A percentile compares a stretch with the other conserved stretches of the same genome.
Evolutionary conservation across 2,797 vertebrate genomes (phyloP).

Genomic region (Poeciliopsis presidionis): DNA sequence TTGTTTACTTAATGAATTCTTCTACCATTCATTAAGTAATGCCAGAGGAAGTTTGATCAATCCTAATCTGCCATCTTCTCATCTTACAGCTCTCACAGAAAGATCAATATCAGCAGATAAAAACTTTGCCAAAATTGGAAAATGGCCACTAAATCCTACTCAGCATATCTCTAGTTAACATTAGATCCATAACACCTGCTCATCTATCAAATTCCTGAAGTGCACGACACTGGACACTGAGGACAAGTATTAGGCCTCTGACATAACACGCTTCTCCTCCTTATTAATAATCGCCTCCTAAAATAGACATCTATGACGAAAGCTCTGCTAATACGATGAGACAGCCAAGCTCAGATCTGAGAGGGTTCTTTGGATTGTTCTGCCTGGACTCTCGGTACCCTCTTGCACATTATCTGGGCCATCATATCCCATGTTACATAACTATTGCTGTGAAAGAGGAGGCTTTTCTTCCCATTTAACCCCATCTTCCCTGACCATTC

Average conservation of each 20-base stretch:
- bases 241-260: conserved; percentile 46
- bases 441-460: conserved; percentile 27
- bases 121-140: not conserved
- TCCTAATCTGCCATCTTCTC: not conserved
- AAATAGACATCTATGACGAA: conserved; percentile 47
- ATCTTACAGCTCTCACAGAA: not conserved
- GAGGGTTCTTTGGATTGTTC: conserved; percentile 31
- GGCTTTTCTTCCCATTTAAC: conserved; percentile 12
- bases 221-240: conserved; percentile 30
- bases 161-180: not conserved
- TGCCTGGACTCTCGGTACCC: conserved; percentile 21
- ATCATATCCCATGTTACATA: conserved; percentile 36
- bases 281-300: conserved; percentile 60
- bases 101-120: not conserved
- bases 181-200: not conserved
- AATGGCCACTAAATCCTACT: not conserved
- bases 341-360: conserved; percentile 31
- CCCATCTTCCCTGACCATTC: conserved; percentile 8
- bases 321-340: conserved; percentile 57
- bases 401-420: conserved; percentile 19
- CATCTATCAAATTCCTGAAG: conserved; percentile 24
- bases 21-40: not conserved
- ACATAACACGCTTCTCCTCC: conserved; percentile 50
- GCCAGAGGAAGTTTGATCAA: not conserved
- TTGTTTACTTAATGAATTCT: no score